These are phyloP conservation scores for Tetraneura akinire DNA, from an alignment of 1,140 invertebrate species.

Conservation along the genomic window DNA sequence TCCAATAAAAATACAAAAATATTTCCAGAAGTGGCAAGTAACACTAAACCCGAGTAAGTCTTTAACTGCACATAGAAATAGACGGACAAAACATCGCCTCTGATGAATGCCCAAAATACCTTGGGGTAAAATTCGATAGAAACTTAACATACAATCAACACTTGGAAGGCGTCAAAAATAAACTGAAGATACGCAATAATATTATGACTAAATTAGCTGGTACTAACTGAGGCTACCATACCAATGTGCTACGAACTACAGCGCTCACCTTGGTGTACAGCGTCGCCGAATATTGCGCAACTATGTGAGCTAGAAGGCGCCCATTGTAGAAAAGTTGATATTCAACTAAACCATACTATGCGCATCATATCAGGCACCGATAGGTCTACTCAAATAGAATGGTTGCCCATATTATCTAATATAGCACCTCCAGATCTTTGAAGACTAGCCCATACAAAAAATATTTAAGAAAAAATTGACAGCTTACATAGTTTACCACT, in stretches of 20 bases:
- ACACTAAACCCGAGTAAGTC: not conserved
- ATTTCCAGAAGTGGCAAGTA: not conserved
- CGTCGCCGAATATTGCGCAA: too few species aligned
- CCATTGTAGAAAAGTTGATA: not conserved
- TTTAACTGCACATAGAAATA: not conserved
- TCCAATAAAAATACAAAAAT: constrained; percentile 4
- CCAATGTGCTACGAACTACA: not conserved
- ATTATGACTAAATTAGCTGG: constrained; percentile 14
- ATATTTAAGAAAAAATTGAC: too few species aligned
- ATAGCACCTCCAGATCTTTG: too few species aligned
- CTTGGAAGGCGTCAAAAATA: too few species aligned
- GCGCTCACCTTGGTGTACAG: too few species aligned
- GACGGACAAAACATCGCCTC: constrained; percentile 4
- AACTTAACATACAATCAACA: not conserved
- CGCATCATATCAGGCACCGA: not conserved
- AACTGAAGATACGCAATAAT: too few species aligned
- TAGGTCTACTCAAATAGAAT: not conserved
- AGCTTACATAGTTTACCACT: too few species aligned
- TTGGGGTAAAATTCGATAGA: too few species aligned
- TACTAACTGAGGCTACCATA: not conserved
- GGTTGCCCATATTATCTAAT: too few species aligned
- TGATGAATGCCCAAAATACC: not conserved
- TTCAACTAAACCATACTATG: too few species aligned
- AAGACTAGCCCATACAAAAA: too few species aligned
- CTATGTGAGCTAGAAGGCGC: not conserved